A percentile compares a stretch with the other conserved stretches of the same genome.
These are phyloP conservation scores for Rhincodon typus DNA, from an alignment of 2,797 vertebrate species.

Conservation along the genomic window DNA sequence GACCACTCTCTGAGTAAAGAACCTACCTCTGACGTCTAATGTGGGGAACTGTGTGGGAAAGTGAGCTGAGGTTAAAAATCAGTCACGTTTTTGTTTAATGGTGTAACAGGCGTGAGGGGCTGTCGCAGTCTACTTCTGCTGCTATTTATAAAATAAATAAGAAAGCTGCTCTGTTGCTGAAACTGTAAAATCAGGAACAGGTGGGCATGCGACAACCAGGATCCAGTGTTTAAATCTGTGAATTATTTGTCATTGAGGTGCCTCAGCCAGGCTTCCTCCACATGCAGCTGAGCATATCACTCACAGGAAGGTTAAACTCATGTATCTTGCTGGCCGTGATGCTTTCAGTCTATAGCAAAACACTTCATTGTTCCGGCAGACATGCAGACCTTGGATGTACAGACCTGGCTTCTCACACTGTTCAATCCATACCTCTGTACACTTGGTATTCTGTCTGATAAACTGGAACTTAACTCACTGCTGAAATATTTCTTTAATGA, in stretches of 20 bases:
- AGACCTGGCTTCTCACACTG: neutral
- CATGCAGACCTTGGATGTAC: neutral
- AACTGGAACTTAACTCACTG: slow-evolving; percentile 4
- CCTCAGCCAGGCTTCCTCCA: neutral
- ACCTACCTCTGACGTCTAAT: too few species aligned
- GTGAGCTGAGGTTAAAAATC: neutral
- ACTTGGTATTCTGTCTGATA: neutral
- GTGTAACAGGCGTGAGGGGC: neutral
- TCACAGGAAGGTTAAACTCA: neutral
- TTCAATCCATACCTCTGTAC: neutral
- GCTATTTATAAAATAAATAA: neutral
- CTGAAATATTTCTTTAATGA: slow-evolving; percentile 23
- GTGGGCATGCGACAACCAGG: neutral
- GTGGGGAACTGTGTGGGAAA: neutral
- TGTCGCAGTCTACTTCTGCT: too few species aligned
- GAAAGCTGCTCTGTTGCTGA: neutral
- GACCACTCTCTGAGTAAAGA: too few species aligned
- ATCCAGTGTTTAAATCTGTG: neutral
- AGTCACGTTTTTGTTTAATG: neutral
- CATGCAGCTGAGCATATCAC: too few species aligned
- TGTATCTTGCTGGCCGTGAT: neutral
- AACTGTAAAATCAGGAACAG: neutral
- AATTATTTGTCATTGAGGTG: neutral
- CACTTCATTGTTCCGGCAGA: neutral
- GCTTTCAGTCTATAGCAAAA: neutral